Evolutionary conservation across 2,797 vertebrate genomes (phyloP), one percentile per base, ranked within the genome.

Genomic region (Phaenicophaeus curvirostris): DNA sequence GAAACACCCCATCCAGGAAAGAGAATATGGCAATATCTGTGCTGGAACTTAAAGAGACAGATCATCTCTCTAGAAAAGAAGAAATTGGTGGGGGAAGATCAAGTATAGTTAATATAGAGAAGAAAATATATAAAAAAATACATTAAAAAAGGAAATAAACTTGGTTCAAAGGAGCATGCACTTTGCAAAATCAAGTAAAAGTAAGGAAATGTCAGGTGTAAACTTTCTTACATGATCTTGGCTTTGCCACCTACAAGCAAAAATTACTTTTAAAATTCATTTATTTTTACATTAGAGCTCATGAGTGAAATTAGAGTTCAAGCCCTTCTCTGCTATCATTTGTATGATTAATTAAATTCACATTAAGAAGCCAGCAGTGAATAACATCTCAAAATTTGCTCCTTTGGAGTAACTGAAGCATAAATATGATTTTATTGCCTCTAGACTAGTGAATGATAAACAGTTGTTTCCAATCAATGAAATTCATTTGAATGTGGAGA

Each of bases 381-480:
- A 71, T 12, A 82, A 58, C 15, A 12, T 58, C 68, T 62, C 44
- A 58, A 50, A 79, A 55, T n/a, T 51, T 76, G 27, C 30, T 76
- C 12, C 65, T 79, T 42, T 69, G 55, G 30, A 61, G 11, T 54
- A 79, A 73, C 21, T 61, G 55, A 82, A 89, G 42, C 63, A 72
- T 33, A 19, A 85, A 59, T 39, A 74, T 4, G 1, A 74, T 85
- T 89, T 85, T 69, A 9, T 51, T 94, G 39, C 51, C 63, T 87
- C 85, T 51, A 91, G 55, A 73, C 16, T 83, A 41, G 30, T 67
- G 72, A 91, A 67, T 71, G 54, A 72, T 78, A 91, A 96, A 84
- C n/a, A 88, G 69, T 18, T 89, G 35, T 24, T 91, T 37, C 54
- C 44, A 91, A 90, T 93, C 44, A 94, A 74, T 77, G 61, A 83